Percentiles rank a stretch among this genome's conserved stretches.
Conservation (phyloP, 2,113 vertebrate genomes). For the Gila orcuttii region DNA sequence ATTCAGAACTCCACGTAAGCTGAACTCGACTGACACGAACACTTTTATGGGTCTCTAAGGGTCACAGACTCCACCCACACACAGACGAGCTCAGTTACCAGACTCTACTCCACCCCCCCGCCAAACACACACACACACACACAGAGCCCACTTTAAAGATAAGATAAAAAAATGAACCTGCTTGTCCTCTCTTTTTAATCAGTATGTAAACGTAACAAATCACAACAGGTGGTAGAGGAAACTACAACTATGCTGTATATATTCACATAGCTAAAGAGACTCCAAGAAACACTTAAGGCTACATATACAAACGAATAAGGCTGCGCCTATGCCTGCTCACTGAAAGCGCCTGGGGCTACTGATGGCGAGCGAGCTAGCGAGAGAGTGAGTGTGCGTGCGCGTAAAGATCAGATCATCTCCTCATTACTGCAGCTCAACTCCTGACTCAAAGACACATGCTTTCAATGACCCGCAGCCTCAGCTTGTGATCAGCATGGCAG, state of each 20-base stretch:
- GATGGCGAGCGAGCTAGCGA: background rate
- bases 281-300: background rate
- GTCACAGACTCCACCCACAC: slow-evolving; percentile 41
- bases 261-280: background rate
- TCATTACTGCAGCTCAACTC: slow-evolving; percentile 45
- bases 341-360: background rate
- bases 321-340: background rate
- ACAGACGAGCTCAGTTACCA: background rate
- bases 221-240: slow-evolving; percentile 22
- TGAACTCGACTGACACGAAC: slow-evolving; percentile 44
- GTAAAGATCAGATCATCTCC: slow-evolving; percentile 33
- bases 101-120: background rate
- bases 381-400: background rate
- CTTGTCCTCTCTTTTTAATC: slow-evolving; percentile 23
- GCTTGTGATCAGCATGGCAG: slow-evolving; percentile 8
- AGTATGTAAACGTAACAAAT: background rate
- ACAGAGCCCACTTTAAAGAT: background rate
- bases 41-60: slow-evolving; percentile 42
- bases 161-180: slow-evolving; percentile 14
- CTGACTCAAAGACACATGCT: slow-evolving; percentile 38
- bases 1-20: slow-evolving; percentile 33
- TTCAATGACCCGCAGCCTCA: slow-evolving; percentile 6
- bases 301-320: slow-evolving; percentile 31
- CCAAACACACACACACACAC: background rate
- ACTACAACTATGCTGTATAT: background rate